Base-by-base conservation (phyloP, 1,140 invertebrate species). In the Parapsyche elsis region DNA sequence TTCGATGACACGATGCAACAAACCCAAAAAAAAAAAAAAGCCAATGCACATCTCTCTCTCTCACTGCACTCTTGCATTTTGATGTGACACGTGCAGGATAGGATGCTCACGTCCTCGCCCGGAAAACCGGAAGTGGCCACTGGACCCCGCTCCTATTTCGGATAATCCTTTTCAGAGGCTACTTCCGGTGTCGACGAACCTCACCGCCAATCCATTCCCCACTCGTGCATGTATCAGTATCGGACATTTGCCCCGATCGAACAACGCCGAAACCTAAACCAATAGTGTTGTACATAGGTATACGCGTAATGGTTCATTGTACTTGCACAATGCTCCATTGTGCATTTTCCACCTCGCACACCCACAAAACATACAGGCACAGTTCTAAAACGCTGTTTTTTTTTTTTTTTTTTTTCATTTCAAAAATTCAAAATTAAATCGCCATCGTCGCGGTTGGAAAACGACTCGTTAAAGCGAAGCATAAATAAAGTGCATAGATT, bases 121-220 rank as follows among this genome's bases (percentile, higher is more conserved):
- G 12, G 1, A 2, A 53, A 2, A 53, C 59, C 10, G 19, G 64
- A 67, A 67, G 14, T 23, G 59, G 26, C 10, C 5, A 26, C 59
- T 9, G 64, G 64, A 67, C 23, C 21, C 21, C 9, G 59, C 24
- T 67, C 64, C 64, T 67, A 67, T 67, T 67, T 67, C 64, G 64
- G 64, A 67, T 9, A 26, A 0, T 26, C 21, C 64, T 23, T 67
- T 26, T 26, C 24, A 26, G 24, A 9, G 9, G 21, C 12, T 9
- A 67, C 24, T 67, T 67, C 64, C 64, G 19, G 64, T 67, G 64
- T 67, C 24, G 24, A 26, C 24, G 64, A 67, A 0, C 64, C 21
- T 67, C 30, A 7, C 14, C 10, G 19, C 14, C 21, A 23, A 12
- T 30, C 2, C 14, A 23, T 23, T 24, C 24, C 23, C 21, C 4